Evolutionary conservation across 2,113 vertebrate genomes (phyloP).

Genomic region (Microtus oregoni): DNA sequence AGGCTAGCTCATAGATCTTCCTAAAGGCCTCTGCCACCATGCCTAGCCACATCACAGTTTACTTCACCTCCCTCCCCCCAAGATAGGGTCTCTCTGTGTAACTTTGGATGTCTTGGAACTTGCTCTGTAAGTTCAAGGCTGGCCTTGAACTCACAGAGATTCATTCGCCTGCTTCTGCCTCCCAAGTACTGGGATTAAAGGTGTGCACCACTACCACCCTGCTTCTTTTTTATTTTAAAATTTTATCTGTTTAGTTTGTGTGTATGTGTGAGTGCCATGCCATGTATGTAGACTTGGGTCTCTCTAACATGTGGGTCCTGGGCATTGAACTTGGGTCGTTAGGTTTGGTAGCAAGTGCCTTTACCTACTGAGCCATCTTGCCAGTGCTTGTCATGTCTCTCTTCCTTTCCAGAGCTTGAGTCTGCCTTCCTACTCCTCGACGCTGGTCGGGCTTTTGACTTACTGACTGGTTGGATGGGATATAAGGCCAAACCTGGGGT

Average conservation of each 20-base stretch:
- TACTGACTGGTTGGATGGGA: not conserved
- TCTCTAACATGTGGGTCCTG: not conserved
- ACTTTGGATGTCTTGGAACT: not conserved
- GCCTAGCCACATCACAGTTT: not conserved
- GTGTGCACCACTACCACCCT: not conserved
- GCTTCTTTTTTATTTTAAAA: not conserved
- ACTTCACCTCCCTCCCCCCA: rapidly evolving
- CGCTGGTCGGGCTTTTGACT: not conserved
- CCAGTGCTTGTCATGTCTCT: not conserved
- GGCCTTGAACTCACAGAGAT: not conserved
- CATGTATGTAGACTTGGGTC: not conserved
- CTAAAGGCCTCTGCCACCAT: not conserved
- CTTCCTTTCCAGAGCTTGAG: not conserved
- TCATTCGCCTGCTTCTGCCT: not conserved
- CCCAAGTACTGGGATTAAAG: not conserved
- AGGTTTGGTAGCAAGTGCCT: not conserved
- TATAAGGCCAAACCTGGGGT: not conserved
- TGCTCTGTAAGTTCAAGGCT: not conserved
- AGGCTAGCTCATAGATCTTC: not conserved
- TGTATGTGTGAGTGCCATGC: not conserved
- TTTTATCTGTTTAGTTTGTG: not conserved
- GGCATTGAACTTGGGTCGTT: not conserved
- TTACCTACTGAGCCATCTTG: not conserved
- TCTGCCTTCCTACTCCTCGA: not conserved
- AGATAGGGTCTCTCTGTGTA: no score